These are phyloP conservation scores for Clarias batrachus DNA, from an alignment of 2,113 vertebrate species.

Conservation along the genomic window DNA sequence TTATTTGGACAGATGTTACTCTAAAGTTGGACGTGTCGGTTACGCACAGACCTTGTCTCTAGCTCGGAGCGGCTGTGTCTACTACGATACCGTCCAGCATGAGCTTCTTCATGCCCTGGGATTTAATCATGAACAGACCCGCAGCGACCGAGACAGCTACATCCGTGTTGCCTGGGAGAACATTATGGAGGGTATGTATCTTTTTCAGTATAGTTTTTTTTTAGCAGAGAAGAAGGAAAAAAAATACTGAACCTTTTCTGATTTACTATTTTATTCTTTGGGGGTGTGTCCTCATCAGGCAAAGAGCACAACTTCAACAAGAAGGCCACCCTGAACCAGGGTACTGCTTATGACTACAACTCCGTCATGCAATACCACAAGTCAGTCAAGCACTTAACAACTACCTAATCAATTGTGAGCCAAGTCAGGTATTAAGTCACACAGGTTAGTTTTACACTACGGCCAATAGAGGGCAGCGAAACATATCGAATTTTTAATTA, in stretches of 20 bases:
- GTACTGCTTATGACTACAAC: constrained; percentile 55
- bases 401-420: neutral
- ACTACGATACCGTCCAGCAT: constrained; percentile 51
- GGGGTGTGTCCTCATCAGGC: constrained; percentile 31
- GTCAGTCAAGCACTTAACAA: constrained; percentile 18
- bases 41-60: constrained; percentile 56
- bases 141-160: constrained; percentile 59
- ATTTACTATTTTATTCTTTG: neutral
- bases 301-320: constrained; percentile 48
- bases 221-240: neutral
- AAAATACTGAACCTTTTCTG: neutral
- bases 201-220: neutral
- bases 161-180: constrained; percentile 54
- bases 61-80: constrained; percentile 44
- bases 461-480: too few species aligned
- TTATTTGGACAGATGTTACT: constrained; percentile 56
- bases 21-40: constrained; percentile 48
- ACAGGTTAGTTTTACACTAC: too few species aligned
- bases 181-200: constrained; percentile 45
- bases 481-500: too few species aligned
- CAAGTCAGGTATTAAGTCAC: too few species aligned
- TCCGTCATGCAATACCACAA: constrained; percentile 60
- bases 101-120: constrained; percentile 62
- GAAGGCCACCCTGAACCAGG: constrained; percentile 54
- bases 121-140: constrained; percentile 62